Conservation (phyloP, 2,113 vertebrate species). For the Hemibagrus wyckioides region DNA sequence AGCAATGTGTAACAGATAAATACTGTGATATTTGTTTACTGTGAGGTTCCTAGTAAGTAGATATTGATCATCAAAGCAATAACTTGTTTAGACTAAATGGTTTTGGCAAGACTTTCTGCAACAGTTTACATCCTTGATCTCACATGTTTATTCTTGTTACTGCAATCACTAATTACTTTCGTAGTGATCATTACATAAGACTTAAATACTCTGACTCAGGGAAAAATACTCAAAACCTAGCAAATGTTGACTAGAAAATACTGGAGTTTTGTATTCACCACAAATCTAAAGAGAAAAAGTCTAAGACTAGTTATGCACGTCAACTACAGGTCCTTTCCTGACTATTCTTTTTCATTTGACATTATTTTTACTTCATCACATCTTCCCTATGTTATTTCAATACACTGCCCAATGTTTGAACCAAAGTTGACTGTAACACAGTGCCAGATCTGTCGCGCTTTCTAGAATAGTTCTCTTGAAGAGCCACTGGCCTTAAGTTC, state of each 20-base stretch:
- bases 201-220: background rate
- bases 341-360: background rate
- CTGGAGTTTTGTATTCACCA: background rate
- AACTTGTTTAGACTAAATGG: background rate
- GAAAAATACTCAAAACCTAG: background rate
- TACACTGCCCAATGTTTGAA: background rate
- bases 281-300: background rate
- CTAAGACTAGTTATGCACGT: background rate
- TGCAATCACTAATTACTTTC: background rate
- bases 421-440: conserved; percentile 20
- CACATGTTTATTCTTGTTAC: background rate
- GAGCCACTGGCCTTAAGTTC: conserved; percentile 16
- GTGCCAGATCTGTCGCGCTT: background rate
- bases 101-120: background rate
- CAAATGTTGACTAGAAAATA: background rate
- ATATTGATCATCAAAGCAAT: background rate
- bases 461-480: conserved; percentile 16
- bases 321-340: background rate
- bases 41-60: background rate
- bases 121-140: background rate
- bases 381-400: background rate
- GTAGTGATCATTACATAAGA: background rate
- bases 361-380: background rate
- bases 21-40: background rate
- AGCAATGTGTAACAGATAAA: background rate